Conservation (phyloP, 2,888 invertebrate genomes). For the Ryuthela nishihirai region DNA sequence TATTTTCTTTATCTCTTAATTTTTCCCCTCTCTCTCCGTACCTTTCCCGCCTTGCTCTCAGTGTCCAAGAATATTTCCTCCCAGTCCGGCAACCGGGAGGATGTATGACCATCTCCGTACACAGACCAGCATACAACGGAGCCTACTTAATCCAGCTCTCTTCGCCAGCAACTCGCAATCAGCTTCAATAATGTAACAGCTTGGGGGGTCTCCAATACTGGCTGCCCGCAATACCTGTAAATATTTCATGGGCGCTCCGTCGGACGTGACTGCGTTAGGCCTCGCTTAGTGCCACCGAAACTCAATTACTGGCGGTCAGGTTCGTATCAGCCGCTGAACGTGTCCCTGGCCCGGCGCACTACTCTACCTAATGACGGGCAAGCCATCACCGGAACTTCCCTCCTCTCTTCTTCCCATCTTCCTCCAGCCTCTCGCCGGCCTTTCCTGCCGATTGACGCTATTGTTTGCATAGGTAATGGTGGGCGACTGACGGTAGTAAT, state of each 20-base stretch:
- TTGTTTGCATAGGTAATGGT: constrained; percentile 4
- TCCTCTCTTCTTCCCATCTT: constrained; percentile 10
- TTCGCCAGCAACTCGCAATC: constrained; percentile 19
- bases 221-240: constrained; percentile 25
- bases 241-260: constrained; percentile 29
- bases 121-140: constrained; percentile 8
- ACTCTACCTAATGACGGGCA: constrained; percentile 32
- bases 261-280: constrained; percentile 29
- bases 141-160: constrained; percentile 17
- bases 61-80: constrained; percentile 32
- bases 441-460: background rate
- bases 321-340: constrained; percentile 25
- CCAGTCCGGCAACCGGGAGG: constrained; percentile 8
- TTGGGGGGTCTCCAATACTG: constrained; percentile 4
- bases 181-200: constrained; percentile 33
- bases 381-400: constrained; percentile 13
- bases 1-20: too few species aligned
- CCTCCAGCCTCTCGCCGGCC: background rate
- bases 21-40: constrained; percentile 5
- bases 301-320: constrained; percentile 32
- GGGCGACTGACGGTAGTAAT: background rate
- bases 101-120: constrained; percentile 7
- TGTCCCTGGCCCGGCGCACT: constrained; percentile 15
- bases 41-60: constrained; percentile 5
- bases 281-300: constrained; percentile 32